Evolutionary conservation across 2,888 invertebrate genomes (phyloP).

Genomic region (Habrosyne pyritoides): DNA sequence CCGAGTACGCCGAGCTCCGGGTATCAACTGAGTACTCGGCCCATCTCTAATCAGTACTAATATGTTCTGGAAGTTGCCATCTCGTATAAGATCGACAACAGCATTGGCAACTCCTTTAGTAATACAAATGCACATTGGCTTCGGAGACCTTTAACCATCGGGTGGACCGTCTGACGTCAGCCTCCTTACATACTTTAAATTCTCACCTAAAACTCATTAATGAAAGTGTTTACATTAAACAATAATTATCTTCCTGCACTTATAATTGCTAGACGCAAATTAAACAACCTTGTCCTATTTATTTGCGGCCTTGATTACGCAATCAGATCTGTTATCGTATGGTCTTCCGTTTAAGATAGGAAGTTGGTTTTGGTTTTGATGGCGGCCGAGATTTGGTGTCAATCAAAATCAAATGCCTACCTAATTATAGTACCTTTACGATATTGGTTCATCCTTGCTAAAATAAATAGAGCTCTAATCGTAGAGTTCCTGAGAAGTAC

Average conservation of each 20-base stretch:
- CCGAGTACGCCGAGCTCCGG: too few relatives aligned
- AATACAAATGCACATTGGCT: too few relatives aligned
- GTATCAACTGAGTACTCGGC: too few relatives aligned
- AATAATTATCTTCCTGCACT: conserved; percentile 3
- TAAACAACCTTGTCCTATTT: conserved; percentile 43
- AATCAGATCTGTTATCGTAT: conserved; percentile 31
- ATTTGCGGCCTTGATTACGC: conserved; percentile 22
- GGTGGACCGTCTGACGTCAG: too few relatives aligned
- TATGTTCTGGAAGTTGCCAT: too few relatives aligned
- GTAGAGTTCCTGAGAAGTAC: too few relatives aligned
- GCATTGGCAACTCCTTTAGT: too few relatives aligned
- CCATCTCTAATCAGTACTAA: too few relatives aligned
- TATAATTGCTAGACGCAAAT: conserved; percentile 23
- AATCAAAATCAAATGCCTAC: too few relatives aligned
- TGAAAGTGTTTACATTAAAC: neutral
- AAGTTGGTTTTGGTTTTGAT: neutral
- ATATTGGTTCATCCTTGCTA: neutral
- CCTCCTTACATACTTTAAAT: too few relatives aligned
- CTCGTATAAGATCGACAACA: too few relatives aligned
- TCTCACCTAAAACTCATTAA: neutral
- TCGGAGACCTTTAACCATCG: too few relatives aligned
- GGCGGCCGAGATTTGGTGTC: neutral
- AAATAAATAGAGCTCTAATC: neutral
- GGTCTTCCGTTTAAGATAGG: neutral
- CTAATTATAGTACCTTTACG: neutral